Conservation (phyloP, 2,888 invertebrate species). For the Adelognathus sp. region DNA sequence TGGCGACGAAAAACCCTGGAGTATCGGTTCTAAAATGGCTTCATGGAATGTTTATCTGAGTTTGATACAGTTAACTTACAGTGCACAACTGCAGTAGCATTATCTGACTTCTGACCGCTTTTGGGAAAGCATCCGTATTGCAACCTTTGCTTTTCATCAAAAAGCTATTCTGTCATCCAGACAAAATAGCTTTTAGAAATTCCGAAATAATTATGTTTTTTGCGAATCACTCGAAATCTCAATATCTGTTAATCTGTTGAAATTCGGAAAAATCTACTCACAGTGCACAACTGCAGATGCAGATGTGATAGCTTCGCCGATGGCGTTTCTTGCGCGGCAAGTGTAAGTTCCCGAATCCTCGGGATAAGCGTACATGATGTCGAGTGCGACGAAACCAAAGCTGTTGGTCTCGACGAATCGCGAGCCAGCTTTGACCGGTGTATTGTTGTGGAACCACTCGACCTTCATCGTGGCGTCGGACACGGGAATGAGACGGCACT, state of each 20-base stretch:
- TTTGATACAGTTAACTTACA: no score
- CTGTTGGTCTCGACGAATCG: conserved; percentile 98
- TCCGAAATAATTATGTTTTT: no score
- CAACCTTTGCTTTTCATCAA: no score
- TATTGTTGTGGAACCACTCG: conserved; percentile 97
- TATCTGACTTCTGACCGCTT: no score
- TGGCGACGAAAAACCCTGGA: no score
- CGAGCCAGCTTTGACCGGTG: conserved; percentile 94
- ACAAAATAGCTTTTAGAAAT: no score
- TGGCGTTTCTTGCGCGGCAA: conserved; percentile 94
- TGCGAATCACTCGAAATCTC: no score
- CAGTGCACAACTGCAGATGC: conserved; percentile 93
- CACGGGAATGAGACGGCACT: conserved; percentile 96
- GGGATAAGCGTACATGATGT: conserved; percentile 96
- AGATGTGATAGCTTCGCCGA: conserved; percentile 96
- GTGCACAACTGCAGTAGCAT: no score
- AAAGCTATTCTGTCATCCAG: no score
- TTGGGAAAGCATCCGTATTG: no score
- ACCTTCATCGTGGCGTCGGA: conserved; percentile 96
- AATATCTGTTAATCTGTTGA: background rate
- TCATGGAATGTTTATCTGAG: no score
- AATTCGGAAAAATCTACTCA: conserved; percentile 76
- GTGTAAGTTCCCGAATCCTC: conserved; percentile 99
- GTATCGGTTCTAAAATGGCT: no score
- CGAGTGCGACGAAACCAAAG: conserved; percentile 98